Percentiles rank a stretch among this genome's conserved stretches.
Conservation (phyloP, 1,140 invertebrate genomes). For the Cryptotermes secundus region DNA sequence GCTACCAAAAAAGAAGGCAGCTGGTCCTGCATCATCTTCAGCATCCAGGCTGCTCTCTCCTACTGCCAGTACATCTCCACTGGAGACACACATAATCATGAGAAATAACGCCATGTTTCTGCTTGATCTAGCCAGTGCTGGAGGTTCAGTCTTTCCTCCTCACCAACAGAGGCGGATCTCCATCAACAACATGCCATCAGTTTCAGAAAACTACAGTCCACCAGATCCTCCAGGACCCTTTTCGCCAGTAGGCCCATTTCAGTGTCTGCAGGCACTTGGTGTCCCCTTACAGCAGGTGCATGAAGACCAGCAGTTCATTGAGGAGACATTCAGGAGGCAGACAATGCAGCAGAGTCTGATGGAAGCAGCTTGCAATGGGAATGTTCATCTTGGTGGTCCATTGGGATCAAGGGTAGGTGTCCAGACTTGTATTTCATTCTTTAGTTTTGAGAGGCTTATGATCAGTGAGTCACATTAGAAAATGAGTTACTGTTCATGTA, state of each 20-base stretch:
- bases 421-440: no score
- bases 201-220: slow-evolving; percentile 60
- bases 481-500: no score
- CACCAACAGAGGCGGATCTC: slow-evolving; percentile 18
- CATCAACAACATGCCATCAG: slow-evolving; percentile 51
- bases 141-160: slow-evolving; percentile 42
- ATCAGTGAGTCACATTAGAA: no score
- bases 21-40: slow-evolving; percentile 26
- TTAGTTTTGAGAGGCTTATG: no score
- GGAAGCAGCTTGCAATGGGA: neutral
- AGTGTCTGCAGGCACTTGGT: slow-evolving; percentile 72
- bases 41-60: slow-evolving; percentile 42
- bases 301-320: slow-evolving; percentile 58
- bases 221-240: slow-evolving; percentile 56
- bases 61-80: neutral
- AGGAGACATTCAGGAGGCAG: slow-evolving; percentile 53
- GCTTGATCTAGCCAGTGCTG: slow-evolving; percentile 79
- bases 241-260: slow-evolving; percentile 69
- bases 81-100: slow-evolving; percentile 76
- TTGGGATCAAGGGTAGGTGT: neutral
- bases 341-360: slow-evolving; percentile 40
- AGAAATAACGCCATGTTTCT: slow-evolving; percentile 94
- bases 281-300: slow-evolving; percentile 50
- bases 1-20: slow-evolving; percentile 34
- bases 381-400: neutral